Percentiles rank a stretch among this genome's conserved stretches.
Evolutionary conservation across 2,797 vertebrate species (phyloP).

Genomic region (Zonotrichia albicollis): DNA sequence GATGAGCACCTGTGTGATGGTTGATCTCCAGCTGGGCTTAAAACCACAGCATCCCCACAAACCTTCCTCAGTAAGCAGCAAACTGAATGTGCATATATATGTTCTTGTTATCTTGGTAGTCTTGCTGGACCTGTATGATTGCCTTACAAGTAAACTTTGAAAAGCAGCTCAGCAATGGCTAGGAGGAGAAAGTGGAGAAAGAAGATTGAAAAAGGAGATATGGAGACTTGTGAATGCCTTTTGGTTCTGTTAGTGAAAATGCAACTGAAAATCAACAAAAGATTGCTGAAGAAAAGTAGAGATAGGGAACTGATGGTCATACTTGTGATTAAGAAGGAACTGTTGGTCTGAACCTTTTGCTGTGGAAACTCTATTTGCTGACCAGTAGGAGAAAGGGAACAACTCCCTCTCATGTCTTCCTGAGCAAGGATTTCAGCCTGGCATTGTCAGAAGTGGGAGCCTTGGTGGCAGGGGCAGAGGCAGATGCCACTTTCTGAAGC

Average conservation of each 20-base stretch:
- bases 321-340: background rate
- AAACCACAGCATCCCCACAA: background rate
- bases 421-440: background rate
- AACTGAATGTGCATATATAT: background rate
- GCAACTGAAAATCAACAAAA: background rate
- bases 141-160: background rate
- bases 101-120: background rate
- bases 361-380: background rate
- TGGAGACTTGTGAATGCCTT: background rate
- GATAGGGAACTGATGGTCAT: background rate
- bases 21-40: background rate
- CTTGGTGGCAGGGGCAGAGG: accelerated
- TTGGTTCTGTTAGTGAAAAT: background rate
- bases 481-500: background rate
- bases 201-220: background rate
- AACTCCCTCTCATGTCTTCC: background rate
- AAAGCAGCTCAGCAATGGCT: background rate
- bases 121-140: background rate
- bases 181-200: background rate
- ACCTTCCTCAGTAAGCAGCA: background rate
- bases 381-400: background rate
- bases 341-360: background rate
- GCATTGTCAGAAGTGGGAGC: background rate
- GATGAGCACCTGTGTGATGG: background rate
- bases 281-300: background rate